A percentile compares a stretch with the other conserved stretches of the same genome.
phyloP scores from a whole-genome alignment of 2,797 vertebrate genomes.

The Malurus leucopterus region DNA sequence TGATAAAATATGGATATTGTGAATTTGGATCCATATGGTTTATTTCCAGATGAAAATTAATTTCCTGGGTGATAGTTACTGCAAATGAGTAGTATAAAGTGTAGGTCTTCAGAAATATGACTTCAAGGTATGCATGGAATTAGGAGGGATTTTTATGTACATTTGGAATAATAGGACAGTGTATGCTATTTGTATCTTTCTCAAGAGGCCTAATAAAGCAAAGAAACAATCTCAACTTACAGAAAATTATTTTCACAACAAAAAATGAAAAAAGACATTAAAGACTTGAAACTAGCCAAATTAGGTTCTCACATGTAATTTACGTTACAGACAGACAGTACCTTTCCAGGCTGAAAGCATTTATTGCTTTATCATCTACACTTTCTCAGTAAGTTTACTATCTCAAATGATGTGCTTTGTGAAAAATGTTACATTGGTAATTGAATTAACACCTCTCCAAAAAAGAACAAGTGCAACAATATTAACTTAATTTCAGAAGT shows the following conservation, averaged over 20 bases:
- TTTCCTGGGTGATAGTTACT: background rate
- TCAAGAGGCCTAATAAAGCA: background rate
- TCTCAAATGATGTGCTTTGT: background rate
- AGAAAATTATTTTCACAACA: background rate
- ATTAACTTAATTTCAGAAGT: background rate
- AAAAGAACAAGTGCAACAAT: background rate
- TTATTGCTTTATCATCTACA: background rate
- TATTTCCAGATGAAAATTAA: background rate
- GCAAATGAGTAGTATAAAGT: background rate
- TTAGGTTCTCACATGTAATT: rapidly evolving
- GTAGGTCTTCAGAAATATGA: background rate
- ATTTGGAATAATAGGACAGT: background rate
- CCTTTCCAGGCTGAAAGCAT: background rate
- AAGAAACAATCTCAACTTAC: background rate
- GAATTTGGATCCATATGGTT: rapidly evolving
- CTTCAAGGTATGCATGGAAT: background rate
- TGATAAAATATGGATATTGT: background rate
- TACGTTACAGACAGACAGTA: background rate
- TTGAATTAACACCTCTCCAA: background rate
- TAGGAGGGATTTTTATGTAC: background rate
- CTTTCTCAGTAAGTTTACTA: background rate
- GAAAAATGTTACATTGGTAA: background rate
- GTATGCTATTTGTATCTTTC: background rate
- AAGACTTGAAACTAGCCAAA: background rate
- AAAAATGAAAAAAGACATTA: background rate